These are phyloP conservation scores for Apteryx mantelli DNA, from an alignment of 2,113 vertebrate species.

Conservation along the genomic window DNA sequence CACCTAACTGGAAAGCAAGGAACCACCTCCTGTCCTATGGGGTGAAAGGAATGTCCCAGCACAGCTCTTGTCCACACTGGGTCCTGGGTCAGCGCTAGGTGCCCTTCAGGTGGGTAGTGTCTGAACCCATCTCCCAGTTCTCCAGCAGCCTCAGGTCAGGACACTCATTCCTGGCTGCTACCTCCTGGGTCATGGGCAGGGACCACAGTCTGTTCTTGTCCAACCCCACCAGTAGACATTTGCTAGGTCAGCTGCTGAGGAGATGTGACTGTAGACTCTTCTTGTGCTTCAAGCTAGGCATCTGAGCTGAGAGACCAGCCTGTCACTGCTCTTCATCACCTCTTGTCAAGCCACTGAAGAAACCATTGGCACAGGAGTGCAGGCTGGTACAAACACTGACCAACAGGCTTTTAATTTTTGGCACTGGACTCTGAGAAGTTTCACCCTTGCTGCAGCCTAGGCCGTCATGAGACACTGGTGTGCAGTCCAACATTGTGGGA, in stretches of 20 bases:
- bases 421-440: background rate
- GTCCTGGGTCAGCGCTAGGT: background rate
- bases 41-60: background rate
- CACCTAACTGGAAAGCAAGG: background rate
- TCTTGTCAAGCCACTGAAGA: background rate
- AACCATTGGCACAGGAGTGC: background rate
- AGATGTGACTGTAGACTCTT: background rate
- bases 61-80: background rate
- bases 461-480: background rate
- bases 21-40: background rate
- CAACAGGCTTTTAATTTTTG: background rate
- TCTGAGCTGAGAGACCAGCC: background rate
- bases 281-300: background rate
- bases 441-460: background rate
- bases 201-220: background rate
- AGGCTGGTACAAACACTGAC: background rate
- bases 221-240: background rate
- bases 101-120: fast-evolving
- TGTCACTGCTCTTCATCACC: background rate
- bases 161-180: background rate
- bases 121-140: background rate
- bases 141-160: background rate
- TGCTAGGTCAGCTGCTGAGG: background rate
- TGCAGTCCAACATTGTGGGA: background rate
- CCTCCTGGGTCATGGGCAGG: background rate